Percentiles rank a stretch among this genome's conserved stretches.
Conservation (phyloP, 2,888 invertebrate genomes). For the Drosophila falleni region DNA sequence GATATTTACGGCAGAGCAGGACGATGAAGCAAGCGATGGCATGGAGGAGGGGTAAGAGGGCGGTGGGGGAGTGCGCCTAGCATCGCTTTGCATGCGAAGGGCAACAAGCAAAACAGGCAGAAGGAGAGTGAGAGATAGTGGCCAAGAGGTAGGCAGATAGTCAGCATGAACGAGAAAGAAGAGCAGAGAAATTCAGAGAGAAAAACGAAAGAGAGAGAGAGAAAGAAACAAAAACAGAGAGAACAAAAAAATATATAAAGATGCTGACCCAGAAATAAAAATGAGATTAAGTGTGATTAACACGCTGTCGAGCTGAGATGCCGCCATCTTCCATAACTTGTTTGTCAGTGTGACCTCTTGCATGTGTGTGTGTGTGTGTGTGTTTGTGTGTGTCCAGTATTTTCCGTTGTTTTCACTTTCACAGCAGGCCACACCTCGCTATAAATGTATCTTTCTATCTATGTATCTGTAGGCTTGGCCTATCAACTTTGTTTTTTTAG, state of each 20-base stretch:
- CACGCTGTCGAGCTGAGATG: slow-evolving; percentile 70
- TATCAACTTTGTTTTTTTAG: slow-evolving; percentile 32
- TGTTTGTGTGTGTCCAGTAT: slow-evolving; percentile 21
- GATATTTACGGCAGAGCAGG: slow-evolving; percentile 66
- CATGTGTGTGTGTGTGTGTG: slow-evolving; percentile 5
- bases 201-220: not conserved
- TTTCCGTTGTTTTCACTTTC: slow-evolving; percentile 57
- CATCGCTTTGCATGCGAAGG: slow-evolving; percentile 23
- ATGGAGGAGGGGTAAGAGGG: not conserved
- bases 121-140: slow-evolving; percentile 1
- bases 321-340: slow-evolving; percentile 57
- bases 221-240: slow-evolving; percentile 26
- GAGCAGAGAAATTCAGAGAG: not conserved
- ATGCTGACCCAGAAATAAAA: slow-evolving; percentile 83
- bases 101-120: slow-evolving; percentile 18
- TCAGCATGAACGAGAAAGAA: not conserved
- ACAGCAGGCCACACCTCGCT: slow-evolving; percentile 15
- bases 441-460: slow-evolving; percentile 6
- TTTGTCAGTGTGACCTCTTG: slow-evolving; percentile 12
- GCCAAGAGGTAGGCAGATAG: slow-evolving; percentile 9
- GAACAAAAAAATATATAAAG: slow-evolving; percentile 64
- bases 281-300: slow-evolving; percentile 83
- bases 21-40: slow-evolving; percentile 4
- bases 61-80: not conserved
- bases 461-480: slow-evolving; percentile 33